A percentile compares a stretch with the other conserved stretches of the same genome.
phyloP scores from a whole-genome alignment of 2,888 invertebrate species.

The Plebejus anna region DNA sequence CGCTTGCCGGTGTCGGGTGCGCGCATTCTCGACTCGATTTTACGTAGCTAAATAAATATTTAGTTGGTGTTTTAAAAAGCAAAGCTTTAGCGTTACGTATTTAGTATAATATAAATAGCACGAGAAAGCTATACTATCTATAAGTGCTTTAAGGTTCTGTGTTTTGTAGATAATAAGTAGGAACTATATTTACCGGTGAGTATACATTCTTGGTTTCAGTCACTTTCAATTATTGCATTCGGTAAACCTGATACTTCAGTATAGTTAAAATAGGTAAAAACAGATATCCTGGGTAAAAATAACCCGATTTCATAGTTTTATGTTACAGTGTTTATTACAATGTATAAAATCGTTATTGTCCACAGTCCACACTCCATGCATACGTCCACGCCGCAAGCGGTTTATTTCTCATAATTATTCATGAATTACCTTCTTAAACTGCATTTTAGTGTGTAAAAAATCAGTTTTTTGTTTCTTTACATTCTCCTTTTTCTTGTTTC shows the following conservation, averaged over 20 bases:
- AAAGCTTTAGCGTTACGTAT: slow-evolving; percentile 25
- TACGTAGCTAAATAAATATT: slow-evolving; percentile 56
- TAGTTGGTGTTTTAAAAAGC: slow-evolving; percentile 34
- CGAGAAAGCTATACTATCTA: neutral
- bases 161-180: slow-evolving; percentile 7
- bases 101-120: slow-evolving; percentile 16
- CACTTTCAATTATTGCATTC: slow-evolving; percentile 6
- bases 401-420: neutral
- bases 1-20: slow-evolving; percentile 65
- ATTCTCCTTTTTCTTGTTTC: neutral
- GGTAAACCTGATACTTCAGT: neutral
- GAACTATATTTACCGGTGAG: slow-evolving; percentile 54
- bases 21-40: slow-evolving; percentile 58
- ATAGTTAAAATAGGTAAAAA: neutral
- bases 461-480: neutral
- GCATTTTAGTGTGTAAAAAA: neutral
- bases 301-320: neutral
- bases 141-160: slow-evolving; percentile 15
- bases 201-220: slow-evolving; percentile 35
- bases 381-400: neutral
- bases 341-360: neutral
- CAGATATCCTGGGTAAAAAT: neutral
- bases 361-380: neutral
- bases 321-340: neutral
- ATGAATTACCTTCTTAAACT: neutral